These are phyloP conservation scores for Prunella strophiata DNA, from an alignment of 2,797 vertebrate species.

Conservation along the genomic window DNA sequence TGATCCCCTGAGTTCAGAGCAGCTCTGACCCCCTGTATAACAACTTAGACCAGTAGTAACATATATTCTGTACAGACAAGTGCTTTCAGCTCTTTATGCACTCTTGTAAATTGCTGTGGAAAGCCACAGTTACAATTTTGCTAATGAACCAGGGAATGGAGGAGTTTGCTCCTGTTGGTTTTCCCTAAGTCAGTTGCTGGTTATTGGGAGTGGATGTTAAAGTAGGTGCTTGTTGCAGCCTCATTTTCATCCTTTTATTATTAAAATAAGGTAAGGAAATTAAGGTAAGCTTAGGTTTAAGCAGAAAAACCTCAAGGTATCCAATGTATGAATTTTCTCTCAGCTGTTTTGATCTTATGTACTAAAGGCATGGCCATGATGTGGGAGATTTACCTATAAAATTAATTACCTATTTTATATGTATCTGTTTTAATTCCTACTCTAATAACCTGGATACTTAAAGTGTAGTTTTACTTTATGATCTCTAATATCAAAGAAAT, in stretches of 20 bases:
- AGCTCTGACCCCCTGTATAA: neutral
- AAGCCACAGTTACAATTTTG: neutral
- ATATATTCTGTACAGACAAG: neutral
- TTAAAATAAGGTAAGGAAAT: neutral
- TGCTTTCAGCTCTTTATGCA: neutral
- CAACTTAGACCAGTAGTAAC: neutral
- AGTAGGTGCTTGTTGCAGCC: neutral
- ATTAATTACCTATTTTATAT: neutral
- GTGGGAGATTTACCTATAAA: neutral
- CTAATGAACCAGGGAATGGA: neutral
- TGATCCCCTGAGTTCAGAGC: neutral
- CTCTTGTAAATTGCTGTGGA: neutral
- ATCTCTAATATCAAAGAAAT: conserved; percentile 8
- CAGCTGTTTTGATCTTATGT: neutral
- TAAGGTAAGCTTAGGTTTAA: neutral
- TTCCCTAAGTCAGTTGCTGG: neutral
- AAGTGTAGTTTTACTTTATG: neutral
- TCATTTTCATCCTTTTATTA: neutral
- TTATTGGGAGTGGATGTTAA: neutral
- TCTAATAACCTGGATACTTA: neutral
- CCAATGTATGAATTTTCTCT: neutral
- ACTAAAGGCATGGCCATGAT: neutral
- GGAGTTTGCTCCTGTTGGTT: neutral
- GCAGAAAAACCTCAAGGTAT: neutral
- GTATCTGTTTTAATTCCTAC: neutral